These are phyloP conservation scores for Misgurnus mizolepis DNA, from an alignment of 2,113 vertebrate species.

Conservation along the genomic window DNA sequence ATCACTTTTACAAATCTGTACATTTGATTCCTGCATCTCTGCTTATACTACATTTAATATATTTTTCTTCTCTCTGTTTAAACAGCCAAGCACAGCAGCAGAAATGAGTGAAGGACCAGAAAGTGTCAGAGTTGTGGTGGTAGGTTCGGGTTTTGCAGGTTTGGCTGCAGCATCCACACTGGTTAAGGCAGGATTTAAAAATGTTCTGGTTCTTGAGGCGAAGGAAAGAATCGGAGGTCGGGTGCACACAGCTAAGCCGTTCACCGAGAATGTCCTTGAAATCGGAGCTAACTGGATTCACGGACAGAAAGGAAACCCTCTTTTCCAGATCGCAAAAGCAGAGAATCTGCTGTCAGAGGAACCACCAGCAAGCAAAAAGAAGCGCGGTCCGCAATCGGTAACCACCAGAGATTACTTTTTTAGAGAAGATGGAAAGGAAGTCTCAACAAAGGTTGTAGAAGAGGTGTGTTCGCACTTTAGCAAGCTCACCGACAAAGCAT, in stretches of 20 bases:
- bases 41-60: no score
- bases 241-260: conserved; percentile 58
- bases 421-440: conserved; percentile 52
- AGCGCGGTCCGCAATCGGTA: conserved; percentile 8
- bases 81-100: neutral
- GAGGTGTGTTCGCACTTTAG: conserved; percentile 54
- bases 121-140: conserved; percentile 55
- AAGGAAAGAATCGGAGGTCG: conserved; percentile 59
- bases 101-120: conserved; percentile 19
- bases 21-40: neutral
- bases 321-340: conserved; percentile 59
- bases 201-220: conserved; percentile 60
- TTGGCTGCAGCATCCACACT: conserved; percentile 57
- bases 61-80: neutral
- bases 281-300: conserved; percentile 67
- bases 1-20: neutral
- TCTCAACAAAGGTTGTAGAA: conserved; percentile 49
- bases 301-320: conserved; percentile 58
- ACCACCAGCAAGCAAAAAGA: conserved; percentile 6
- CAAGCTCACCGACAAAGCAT: conserved; percentile 54
- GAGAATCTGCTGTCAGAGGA: conserved; percentile 57
- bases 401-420: conserved; percentile 61
- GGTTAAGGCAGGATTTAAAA: conserved; percentile 52
- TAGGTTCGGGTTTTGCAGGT: conserved; percentile 65
- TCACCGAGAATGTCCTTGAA: conserved; percentile 59